Base-by-base conservation (phyloP, 2,797 vertebrate genomes). In the Pipistrellus nathusii region DNA sequence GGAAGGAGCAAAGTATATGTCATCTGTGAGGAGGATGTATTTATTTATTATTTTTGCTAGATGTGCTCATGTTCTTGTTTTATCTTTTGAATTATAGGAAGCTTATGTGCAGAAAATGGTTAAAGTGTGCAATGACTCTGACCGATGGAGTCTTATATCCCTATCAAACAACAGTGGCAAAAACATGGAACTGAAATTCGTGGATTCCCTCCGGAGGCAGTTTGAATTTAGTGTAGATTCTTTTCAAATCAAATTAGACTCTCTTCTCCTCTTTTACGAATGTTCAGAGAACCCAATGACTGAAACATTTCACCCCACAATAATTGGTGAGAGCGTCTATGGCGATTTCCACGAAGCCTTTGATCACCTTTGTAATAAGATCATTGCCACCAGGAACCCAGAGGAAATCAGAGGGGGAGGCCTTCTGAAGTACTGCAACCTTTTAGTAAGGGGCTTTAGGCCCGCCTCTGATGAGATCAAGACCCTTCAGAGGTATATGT, bases 71-170 rank as follows among this genome's bases (percentile, higher is more conserved):
- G 80, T 96, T 92, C 85, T 97, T 94, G 85, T 97, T 98, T 98
- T 97, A 77, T 97, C 68, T 98, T 96, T 98, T 96, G 94, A 72
- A 98, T 98, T 97, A 46, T 96, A 99, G 99, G 99, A 99, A 96
- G 99, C 99, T 90, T 99, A 99, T 82, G 99, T 99, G 97, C 99
- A 99, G 98, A 99, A 99, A 98, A 99, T 99, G 99, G 99, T 99
- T 96, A 99, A 99, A 98, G 99, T 99, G 96, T 99, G 99, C 97
- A 99, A 99, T 91, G 99, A 99, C 98, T 99, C 99, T 0, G 99
- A 99, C 98, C 99, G 99, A 76, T 99, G 99, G 99, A 99, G 99
- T 98, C 99, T 99, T 95, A 99, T 99, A 98, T 99, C 99, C 53
- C 98, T 99, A 95, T 99, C 99, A 97, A 99, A 99, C 98, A 99